Evolutionary conservation across 2,113 vertebrate genomes (phyloP).

Genomic region (Alouatta palliata): DNA sequence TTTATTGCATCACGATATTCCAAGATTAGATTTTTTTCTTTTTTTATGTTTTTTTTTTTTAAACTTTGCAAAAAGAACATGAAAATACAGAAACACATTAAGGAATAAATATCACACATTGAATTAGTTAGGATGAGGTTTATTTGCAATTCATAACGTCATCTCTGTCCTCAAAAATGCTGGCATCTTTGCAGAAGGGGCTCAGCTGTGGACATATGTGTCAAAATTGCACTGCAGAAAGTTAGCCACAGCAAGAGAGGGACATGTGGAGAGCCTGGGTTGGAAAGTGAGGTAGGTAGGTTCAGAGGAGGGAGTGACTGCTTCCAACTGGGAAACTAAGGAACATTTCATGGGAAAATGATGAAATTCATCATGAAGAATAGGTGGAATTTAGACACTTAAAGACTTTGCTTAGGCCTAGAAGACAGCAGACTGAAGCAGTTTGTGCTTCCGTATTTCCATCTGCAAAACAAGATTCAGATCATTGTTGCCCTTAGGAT

Average conservation of each 20-base stretch:
- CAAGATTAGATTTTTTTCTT: neutral
- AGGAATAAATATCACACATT: neutral
- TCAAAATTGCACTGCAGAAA: neutral
- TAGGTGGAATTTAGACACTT: neutral
- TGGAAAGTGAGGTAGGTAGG: neutral
- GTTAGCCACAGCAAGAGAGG: neutral
- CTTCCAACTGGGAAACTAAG: neutral
- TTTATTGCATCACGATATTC: neutral
- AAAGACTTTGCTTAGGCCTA: neutral
- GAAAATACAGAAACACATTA: constrained; percentile 23
- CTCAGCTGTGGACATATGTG: no score
- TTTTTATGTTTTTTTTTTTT: neutral
- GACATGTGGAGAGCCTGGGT: neutral
- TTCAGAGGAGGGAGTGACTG: neutral
- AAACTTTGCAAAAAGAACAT: neutral
- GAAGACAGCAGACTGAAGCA: neutral
- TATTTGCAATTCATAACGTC: neutral
- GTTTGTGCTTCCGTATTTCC: neutral
- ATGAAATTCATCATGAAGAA: neutral
- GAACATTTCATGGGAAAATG: neutral
- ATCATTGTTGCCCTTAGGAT: neutral
- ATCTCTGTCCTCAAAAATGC: neutral
- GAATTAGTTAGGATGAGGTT: neutral
- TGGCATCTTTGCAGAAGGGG: neutral
- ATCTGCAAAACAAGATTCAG: neutral